Percentiles rank a stretch among this genome's conserved stretches.
phyloP scores from a whole-genome alignment of 2,888 invertebrate genomes.

The Apotomis capreana region DNA sequence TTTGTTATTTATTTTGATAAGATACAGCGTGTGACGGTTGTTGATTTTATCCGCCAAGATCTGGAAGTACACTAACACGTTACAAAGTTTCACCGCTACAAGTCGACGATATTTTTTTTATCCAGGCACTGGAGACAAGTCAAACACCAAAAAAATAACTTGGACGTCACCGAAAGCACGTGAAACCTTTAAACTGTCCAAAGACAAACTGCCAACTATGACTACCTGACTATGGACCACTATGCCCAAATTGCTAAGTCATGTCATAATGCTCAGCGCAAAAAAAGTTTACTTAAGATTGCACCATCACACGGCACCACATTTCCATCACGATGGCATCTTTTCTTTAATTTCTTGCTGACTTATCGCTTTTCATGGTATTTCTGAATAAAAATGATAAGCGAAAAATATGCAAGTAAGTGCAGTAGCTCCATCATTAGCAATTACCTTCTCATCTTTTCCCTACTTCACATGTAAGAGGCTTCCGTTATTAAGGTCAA shows the following conservation, averaged over 20 bases:
- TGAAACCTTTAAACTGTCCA: slow-evolving; percentile 10
- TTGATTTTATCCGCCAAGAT: too few species aligned
- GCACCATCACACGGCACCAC: slow-evolving; percentile 9
- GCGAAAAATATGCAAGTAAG: slow-evolving; percentile 9
- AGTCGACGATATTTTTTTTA: too few species aligned
- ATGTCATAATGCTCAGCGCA: not conserved
- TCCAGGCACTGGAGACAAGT: too few species aligned
- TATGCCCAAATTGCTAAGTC: slow-evolving; percentile 19
- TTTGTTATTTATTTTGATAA: too few species aligned
- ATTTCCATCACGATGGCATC: slow-evolving; percentile 7
- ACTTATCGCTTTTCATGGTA: slow-evolving; percentile 12
- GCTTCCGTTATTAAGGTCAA: too few species aligned
- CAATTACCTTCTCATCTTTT: too few species aligned
- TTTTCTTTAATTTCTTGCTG: slow-evolving; percentile 15
- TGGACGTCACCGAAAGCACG: slow-evolving; percentile 3
- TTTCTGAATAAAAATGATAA: slow-evolving; percentile 19
- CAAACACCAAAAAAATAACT: not conserved
- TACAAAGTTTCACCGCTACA: too few species aligned
- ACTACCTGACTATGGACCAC: not conserved
- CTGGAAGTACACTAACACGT: too few species aligned
- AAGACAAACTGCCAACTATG: slow-evolving; percentile 15
- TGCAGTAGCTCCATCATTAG: too few species aligned
- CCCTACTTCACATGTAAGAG: too few species aligned
- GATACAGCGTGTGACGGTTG: too few species aligned
- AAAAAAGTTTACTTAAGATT: too few species aligned